phyloP scores from a whole-genome alignment of 2,888 invertebrate genomes.

The Patella ulyssiponensis region DNA sequence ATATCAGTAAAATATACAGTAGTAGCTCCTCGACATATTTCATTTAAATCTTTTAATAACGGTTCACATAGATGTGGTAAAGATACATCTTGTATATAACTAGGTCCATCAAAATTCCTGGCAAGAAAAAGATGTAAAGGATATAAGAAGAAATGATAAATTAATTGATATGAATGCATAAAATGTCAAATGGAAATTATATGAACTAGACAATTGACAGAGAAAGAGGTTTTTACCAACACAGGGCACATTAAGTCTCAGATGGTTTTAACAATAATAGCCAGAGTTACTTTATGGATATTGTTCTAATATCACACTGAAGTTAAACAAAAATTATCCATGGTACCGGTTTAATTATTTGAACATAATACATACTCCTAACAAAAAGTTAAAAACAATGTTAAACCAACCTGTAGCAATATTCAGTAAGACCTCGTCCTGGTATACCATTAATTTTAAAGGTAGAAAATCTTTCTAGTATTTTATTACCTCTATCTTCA shows the following conservation, averaged over 20 bases:
- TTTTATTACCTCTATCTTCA: slow-evolving; percentile 55
- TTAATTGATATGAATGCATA: too few species aligned
- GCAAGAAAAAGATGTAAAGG: not conserved
- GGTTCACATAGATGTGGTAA: slow-evolving; percentile 50
- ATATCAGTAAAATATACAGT: slow-evolving; percentile 51
- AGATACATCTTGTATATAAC: slow-evolving; percentile 28
- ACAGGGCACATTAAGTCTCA: too few species aligned
- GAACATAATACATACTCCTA: not conserved
- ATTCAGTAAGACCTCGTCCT: slow-evolving; percentile 63
- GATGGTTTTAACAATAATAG: too few species aligned
- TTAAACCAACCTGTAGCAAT: slow-evolving; percentile 58
- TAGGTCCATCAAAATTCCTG: slow-evolving; percentile 53
- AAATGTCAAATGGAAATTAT: too few species aligned
- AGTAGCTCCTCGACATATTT: slow-evolving; percentile 28
- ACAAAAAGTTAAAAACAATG: not conserved
- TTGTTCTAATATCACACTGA: not conserved
- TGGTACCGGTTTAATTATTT: not conserved
- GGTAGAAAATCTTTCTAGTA: slow-evolving; percentile 59
- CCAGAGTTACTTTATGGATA: too few species aligned
- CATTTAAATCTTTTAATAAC: slow-evolving; percentile 25
- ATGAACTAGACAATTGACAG: too few species aligned
- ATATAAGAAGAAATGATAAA: too few species aligned
- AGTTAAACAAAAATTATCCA: not conserved
- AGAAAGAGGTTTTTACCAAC: too few species aligned
- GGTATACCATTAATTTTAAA: slow-evolving; percentile 59